Percentiles rank a stretch among this genome's conserved stretches.
Evolutionary conservation across 2,888 invertebrate species (phyloP).

Genomic region (Standfussiana lucernea): DNA sequence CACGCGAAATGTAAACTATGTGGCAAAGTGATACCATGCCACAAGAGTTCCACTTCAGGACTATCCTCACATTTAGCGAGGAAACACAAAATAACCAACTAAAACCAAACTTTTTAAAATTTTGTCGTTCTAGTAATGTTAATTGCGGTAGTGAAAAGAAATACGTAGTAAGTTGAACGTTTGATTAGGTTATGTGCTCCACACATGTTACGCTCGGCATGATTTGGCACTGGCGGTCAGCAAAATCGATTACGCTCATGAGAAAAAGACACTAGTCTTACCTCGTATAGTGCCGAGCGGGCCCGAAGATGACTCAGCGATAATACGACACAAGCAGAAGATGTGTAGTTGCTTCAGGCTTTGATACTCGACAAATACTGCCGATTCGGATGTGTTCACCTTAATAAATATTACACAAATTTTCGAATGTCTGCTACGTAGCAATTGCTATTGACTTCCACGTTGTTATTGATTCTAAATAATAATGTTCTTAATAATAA

Average conservation of each 20-base stretch:
- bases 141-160: background rate
- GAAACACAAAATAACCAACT: background rate
- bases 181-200: background rate
- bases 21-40: constrained; percentile 6
- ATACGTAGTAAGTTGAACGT: background rate
- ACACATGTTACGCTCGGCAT: background rate
- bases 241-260: background rate
- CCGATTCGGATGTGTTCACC: background rate
- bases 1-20: constrained; percentile 25
- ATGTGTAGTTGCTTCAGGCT: background rate
- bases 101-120: background rate
- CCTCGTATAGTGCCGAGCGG: background rate
- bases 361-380: background rate
- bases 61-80: background rate
- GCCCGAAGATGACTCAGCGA: background rate
- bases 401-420: background rate
- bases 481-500: too few relatives aligned
- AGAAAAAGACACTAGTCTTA: background rate
- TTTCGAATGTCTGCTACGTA: background rate
- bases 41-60: constrained; percentile 11
- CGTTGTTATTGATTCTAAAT: background rate
- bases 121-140: background rate
- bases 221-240: background rate
- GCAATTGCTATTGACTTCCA: background rate
- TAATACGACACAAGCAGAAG: background rate